These are phyloP conservation scores for Jacana jacana DNA, from an alignment of 2,113 vertebrate species.

Conservation along the genomic window DNA sequence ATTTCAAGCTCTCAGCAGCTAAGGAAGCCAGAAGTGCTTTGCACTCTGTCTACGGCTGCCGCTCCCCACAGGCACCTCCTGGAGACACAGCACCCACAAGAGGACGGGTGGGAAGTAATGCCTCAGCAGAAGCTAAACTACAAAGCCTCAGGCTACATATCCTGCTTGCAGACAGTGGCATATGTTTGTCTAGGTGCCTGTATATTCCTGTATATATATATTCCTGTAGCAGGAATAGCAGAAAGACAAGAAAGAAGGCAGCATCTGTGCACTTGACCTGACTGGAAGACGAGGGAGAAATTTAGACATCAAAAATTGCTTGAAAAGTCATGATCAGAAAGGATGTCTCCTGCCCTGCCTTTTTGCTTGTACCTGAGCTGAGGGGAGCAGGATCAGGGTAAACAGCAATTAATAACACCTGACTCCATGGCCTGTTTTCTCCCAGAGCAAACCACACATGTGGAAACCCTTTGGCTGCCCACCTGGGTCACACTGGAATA, in stretches of 20 bases:
- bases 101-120: accelerated
- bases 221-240: background rate
- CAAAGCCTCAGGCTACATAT: background rate
- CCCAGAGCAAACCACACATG: background rate
- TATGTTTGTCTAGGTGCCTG: background rate
- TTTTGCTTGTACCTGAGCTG: background rate
- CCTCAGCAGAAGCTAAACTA: background rate
- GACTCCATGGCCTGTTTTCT: background rate
- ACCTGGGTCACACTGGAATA: background rate
- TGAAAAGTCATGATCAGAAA: background rate
- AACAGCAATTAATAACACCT: background rate
- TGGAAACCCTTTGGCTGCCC: background rate
- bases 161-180: background rate
- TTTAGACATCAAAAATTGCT: background rate
- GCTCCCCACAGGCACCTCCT: accelerated
- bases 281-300: background rate
- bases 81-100: background rate
- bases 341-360: background rate
- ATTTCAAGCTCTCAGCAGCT: background rate
- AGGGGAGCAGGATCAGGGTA: background rate
- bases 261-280: background rate
- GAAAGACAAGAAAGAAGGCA: background rate
- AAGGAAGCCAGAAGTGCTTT: background rate
- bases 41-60: background rate
- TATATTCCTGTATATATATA: too few species aligned